Evolutionary conservation across 1,140 invertebrate species (phyloP), one percentile per base, ranked within the genome.

Genomic region (Cyclargus thomasi): DNA sequence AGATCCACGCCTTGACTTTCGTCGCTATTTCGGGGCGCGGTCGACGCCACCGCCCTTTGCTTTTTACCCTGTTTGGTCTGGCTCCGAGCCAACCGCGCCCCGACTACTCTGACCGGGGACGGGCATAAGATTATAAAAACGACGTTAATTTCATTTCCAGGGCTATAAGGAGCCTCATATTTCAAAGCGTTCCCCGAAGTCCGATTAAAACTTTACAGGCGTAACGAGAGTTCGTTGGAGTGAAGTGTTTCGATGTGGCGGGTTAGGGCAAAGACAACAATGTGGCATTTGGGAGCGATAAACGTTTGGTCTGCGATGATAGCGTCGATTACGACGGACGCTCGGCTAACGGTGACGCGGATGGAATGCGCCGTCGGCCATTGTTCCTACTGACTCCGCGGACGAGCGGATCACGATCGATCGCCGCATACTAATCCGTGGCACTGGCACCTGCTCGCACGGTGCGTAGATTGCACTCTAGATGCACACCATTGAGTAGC

Each of bases 41-140:
- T 79, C 77, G 80, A 71, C 80, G 85, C 73, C 83, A 79, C 79
- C 85, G 82, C 84, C 84, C 80, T 86, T 72, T 82, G 76, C 81
- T 87, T 88, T 90, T 90, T 90, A 87, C 85, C 87, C 85, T 86
- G 82, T 88, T 87, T 86, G 79, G 76, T 76, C 87, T 88, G 85
- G 85, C 82, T 74, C 68, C n/a, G n/a, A 69, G 85, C 87, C 87
- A 90, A 86, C 77, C 83, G 74, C 80, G 80, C 78, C 78, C 77
- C 74, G 77, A 69, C 76, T 78, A 69, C 79, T 81, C 73, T 76
- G n/a, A 11, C 21, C 29, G 53, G 29, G 64, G 29, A 69, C 67
- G 64, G 53, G 53, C 67, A 59, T 66, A 36, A 71, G 69, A 71
- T 71, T 73, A 67, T 67, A 67, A 68, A 59, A 62, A 70, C 65